Evolutionary conservation across 2,888 invertebrate species (phyloP).

Genomic region (Pecten maximus): DNA sequence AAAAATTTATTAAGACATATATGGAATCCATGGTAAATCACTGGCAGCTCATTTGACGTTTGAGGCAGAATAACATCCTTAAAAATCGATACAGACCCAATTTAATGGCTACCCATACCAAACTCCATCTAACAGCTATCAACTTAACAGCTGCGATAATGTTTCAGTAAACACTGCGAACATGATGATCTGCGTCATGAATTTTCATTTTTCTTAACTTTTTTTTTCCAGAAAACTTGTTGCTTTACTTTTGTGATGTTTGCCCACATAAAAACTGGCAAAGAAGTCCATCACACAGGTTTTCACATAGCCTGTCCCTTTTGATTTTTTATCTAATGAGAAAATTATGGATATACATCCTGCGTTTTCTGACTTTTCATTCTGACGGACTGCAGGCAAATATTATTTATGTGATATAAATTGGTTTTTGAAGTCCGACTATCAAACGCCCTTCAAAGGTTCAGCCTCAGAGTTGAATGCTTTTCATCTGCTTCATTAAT

Average conservation of each 20-base stretch:
- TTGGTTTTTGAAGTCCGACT: slow-evolving; percentile 21
- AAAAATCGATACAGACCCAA: background rate
- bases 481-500: slow-evolving; percentile 35
- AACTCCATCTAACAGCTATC: background rate
- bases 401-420: slow-evolving; percentile 32
- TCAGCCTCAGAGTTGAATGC: slow-evolving; percentile 2
- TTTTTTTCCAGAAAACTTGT: background rate
- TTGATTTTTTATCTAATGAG: slow-evolving; percentile 23
- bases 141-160: background rate
- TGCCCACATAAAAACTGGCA: background rate
- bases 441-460: slow-evolving; percentile 33
- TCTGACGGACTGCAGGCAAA: slow-evolving; percentile 15
- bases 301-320: slow-evolving; percentile 15
- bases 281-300: background rate
- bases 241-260: slow-evolving; percentile 8
- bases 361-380: background rate
- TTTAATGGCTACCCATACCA: background rate
- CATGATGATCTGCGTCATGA: background rate
- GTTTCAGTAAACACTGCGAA: background rate
- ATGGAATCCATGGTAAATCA: no score
- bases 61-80: background rate
- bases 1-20: no score
- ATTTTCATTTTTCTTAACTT: background rate
- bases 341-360: slow-evolving; percentile 33
- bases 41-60: no score